phyloP scores from a whole-genome alignment of 2,888 invertebrate species.

The Deroplatys truncata region DNA sequence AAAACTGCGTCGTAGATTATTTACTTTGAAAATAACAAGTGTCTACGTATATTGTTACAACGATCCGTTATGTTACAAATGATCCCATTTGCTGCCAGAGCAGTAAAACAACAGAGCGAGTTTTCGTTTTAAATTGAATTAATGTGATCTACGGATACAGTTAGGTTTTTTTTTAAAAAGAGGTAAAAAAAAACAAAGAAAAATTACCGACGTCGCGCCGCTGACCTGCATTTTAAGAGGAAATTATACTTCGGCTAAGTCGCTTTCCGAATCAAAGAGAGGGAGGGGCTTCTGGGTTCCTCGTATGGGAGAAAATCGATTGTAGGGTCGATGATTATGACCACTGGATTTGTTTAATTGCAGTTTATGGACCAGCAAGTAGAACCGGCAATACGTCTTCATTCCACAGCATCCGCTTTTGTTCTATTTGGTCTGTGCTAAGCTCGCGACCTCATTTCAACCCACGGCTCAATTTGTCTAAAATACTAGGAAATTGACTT shows the following conservation, averaged over 20 bases:
- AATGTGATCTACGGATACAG: neutral
- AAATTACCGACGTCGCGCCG: neutral
- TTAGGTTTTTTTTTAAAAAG: neutral
- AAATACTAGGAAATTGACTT: no score
- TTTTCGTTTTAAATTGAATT: neutral
- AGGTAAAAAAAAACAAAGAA: neutral
- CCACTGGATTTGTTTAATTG: neutral
- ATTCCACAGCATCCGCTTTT: neutral
- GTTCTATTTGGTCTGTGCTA: no score
- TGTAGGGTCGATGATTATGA: neutral
- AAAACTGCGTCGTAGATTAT: neutral
- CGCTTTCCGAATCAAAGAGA: neutral
- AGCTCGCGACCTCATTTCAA: no score
- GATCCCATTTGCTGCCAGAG: neutral
- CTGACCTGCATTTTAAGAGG: neutral
- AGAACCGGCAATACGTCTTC: neutral
- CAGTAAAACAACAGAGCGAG: neutral
- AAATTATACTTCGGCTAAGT: neutral
- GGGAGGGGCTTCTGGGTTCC: no score
- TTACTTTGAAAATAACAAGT: neutral
- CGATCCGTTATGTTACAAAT: neutral
- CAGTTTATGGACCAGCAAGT: neutral
- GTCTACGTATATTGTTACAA: neutral
- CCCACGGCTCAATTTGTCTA: no score
- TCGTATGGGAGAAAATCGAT: neutral